These are phyloP conservation scores for Drosophila eugracilis DNA, from an alignment of 1,140 invertebrate genomes.

Conservation along the genomic window DNA sequence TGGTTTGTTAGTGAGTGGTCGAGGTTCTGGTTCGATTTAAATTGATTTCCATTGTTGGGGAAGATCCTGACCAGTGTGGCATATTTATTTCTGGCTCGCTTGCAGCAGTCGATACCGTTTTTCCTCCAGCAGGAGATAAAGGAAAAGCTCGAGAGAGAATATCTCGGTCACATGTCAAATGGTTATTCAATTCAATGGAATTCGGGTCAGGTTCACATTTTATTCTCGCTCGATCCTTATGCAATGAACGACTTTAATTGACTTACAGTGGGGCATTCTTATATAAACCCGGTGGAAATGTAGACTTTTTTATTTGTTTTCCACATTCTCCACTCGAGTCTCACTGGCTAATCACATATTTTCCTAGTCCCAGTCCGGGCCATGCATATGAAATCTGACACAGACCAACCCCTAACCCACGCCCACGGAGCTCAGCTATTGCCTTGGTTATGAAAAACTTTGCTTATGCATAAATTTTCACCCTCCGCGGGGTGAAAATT, in stretches of 20 bases:
- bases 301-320: neutral
- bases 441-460: slow-evolving; percentile 65
- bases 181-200: slow-evolving; percentile 21
- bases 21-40: slow-evolving; percentile 47
- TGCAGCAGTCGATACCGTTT: neutral
- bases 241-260: slow-evolving; percentile 5
- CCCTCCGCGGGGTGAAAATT: slow-evolving; percentile 46
- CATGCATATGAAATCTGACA: slow-evolving; percentile 4
- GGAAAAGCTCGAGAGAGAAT: slow-evolving; percentile 5
- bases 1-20: neutral
- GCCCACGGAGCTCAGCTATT: slow-evolving; percentile 14
- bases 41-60: slow-evolving; percentile 38
- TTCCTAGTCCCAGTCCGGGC: neutral
- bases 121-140: neutral
- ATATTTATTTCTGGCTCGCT: slow-evolving; percentile 26
- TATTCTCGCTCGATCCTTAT: slow-evolving; percentile 13
- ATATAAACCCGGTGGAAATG: neutral
- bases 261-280: neutral
- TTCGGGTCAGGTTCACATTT: slow-evolving; percentile 34
- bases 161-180: slow-evolving; percentile 42
- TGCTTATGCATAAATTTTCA: slow-evolving; percentile 78
- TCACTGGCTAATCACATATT: slow-evolving; percentile 14
- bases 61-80: slow-evolving; percentile 13
- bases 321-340: neutral
- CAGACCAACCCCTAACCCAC: neutral